Conservation (phyloP, 2,113 vertebrate species). For the Phoenicopterus ruber region DNA sequence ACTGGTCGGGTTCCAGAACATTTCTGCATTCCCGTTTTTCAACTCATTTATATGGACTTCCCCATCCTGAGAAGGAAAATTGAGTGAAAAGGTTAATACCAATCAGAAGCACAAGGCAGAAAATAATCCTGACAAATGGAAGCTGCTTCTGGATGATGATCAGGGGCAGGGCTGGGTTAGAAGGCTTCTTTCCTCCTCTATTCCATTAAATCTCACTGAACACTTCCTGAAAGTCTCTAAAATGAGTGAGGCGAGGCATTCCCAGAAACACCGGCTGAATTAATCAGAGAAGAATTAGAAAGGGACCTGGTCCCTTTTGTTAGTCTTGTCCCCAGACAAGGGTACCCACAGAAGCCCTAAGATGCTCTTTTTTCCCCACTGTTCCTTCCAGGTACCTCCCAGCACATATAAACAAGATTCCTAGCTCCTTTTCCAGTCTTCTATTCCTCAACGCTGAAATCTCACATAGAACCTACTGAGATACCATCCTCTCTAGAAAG, state of each 20-base stretch:
- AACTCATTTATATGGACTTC: constrained; percentile 88
- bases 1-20: constrained; percentile 85
- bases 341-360: neutral
- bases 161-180: neutral
- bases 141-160: neutral
- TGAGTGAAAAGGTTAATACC: neutral
- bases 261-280: neutral
- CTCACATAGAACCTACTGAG: neutral
- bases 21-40: constrained; percentile 70
- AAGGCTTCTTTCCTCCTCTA: neutral
- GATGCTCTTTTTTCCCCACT: neutral
- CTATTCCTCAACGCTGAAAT: neutral
- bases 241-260: neutral
- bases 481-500: neutral
- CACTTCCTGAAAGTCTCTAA: neutral
- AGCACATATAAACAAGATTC: neutral
- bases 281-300: neutral
- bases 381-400: neutral
- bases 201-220: neutral
- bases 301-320: neutral
- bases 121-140: neutral
- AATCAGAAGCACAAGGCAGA: neutral
- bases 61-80: constrained; percentile 78
- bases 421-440: neutral
- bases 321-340: neutral